Evolutionary conservation across 2,113 vertebrate species (phyloP).

Genomic region (Ginglymostoma cirratum): DNA sequence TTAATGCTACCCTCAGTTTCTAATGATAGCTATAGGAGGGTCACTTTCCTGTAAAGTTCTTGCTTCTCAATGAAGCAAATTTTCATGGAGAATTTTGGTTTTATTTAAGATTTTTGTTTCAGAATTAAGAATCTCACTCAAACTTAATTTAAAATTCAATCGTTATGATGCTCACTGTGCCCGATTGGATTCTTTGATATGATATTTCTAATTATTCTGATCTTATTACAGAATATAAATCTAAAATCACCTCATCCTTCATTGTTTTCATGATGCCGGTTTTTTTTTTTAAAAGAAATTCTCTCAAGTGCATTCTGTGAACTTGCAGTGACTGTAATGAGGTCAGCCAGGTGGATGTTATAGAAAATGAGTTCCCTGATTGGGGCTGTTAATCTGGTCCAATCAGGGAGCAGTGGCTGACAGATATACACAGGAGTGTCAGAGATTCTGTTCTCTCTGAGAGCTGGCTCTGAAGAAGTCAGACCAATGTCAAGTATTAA

Average conservation of each 20-base stretch:
- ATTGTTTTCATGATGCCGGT: neutral
- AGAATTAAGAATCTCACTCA: neutral
- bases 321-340: neutral
- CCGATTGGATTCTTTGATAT: neutral
- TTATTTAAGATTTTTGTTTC: neutral
- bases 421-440: too few relatives aligned
- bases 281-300: neutral
- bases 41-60: neutral
- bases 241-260: neutral
- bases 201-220: neutral
- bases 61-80: neutral
- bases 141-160: neutral
- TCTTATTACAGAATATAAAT: neutral
- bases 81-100: neutral
- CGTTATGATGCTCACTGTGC: neutral
- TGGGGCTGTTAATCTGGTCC: too few relatives aligned
- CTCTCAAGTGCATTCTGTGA: neutral
- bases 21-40: neutral
- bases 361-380: too few relatives aligned
- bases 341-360: too few relatives aligned
- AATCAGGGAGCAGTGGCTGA: too few relatives aligned
- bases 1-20: neutral
- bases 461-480: too few relatives aligned
- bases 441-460: too few relatives aligned
- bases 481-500: too few relatives aligned